Evolutionary conservation across 2,797 vertebrate genomes (phyloP).

Genomic region (Glossophaga mutica): DNA sequence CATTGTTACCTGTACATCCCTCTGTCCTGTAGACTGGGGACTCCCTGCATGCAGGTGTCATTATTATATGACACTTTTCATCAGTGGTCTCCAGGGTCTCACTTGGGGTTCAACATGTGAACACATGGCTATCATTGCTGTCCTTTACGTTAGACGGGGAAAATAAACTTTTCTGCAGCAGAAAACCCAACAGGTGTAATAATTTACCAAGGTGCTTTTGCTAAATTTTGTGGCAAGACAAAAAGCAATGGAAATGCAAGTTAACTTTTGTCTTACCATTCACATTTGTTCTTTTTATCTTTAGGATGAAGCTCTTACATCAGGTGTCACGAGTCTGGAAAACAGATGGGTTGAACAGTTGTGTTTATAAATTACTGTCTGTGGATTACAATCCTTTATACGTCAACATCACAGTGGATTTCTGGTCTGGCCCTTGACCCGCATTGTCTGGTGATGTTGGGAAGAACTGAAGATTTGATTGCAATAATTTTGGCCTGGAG

Average conservation of each 20-base stretch:
- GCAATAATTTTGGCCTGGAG: conserved; percentile 52
- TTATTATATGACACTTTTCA: background rate
- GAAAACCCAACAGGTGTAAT: background rate
- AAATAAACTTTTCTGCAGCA: background rate
- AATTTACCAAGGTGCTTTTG: background rate
- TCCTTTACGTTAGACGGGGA: background rate
- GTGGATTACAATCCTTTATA: conserved; percentile 87
- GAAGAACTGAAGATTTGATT: conserved; percentile 1
- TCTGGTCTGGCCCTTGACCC: conserved; percentile 72
- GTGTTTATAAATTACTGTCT: conserved; percentile 88
- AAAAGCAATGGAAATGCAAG: background rate
- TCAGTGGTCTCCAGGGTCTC: background rate
- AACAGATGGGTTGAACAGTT: conserved; percentile 93
- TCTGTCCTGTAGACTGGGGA: background rate
- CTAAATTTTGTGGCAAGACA: background rate
- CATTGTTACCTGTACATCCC: background rate
- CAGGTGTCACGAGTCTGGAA: conserved; percentile 88
- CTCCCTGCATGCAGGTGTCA: background rate
- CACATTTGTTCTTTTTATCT: conserved; percentile 13
- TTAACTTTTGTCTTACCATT: background rate
- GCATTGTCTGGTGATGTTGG: background rate
- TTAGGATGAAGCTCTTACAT: conserved; percentile 91
- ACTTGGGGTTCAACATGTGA: background rate
- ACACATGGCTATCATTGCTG: background rate
- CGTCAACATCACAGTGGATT: conserved; percentile 92